Evolutionary conservation across 2,888 invertebrate genomes (phyloP).

Genomic region (Chrysina gloriosa): DNA sequence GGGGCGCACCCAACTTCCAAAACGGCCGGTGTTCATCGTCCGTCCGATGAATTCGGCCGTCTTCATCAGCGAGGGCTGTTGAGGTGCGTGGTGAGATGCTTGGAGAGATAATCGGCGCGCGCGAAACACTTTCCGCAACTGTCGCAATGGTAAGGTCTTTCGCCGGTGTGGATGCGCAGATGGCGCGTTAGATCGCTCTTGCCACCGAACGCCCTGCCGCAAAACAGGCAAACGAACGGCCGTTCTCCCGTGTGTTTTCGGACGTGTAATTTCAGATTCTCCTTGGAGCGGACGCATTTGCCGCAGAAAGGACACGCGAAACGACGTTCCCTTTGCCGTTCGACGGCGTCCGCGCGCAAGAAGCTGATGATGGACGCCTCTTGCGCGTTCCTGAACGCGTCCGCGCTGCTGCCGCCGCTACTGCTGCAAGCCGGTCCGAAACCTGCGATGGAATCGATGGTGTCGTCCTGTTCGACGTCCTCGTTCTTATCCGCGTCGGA

Average conservation of each 20-base stretch:
- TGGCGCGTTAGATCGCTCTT: conserved; percentile 90
- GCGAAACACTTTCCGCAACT: conserved; percentile 94
- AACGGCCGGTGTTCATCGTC: not conserved
- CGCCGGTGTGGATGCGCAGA: conserved; percentile 88
- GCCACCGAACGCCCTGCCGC: conserved; percentile 88
- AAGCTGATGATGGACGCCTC: conserved; percentile 75
- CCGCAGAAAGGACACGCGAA: conserved; percentile 92
- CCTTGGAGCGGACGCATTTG: conserved; percentile 89
- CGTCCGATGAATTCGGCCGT: not conserved
- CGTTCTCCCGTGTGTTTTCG: conserved; percentile 89
- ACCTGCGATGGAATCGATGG: conserved; percentile 73
- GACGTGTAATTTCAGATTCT: conserved; percentile 88
- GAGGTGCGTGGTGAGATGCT: conserved; percentile 91
- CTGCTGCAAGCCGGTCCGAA: conserved; percentile 65
- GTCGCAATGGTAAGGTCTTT: conserved; percentile 91
- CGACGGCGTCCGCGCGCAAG: conserved; percentile 72
- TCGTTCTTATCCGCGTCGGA: conserved; percentile 61
- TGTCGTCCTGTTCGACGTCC: conserved; percentile 75
- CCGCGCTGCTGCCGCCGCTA: conserved; percentile 65
- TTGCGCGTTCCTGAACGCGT: conserved; percentile 66
- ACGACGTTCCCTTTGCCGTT: conserved; percentile 77
- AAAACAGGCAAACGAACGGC: conserved; percentile 91
- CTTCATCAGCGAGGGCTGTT: conserved; percentile 73
- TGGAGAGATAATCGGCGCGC: conserved; percentile 89
- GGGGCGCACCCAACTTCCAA: not conserved